Evolutionary conservation across 2,888 invertebrate genomes (phyloP).

Genomic region (Tetramorium bicarinatum): DNA sequence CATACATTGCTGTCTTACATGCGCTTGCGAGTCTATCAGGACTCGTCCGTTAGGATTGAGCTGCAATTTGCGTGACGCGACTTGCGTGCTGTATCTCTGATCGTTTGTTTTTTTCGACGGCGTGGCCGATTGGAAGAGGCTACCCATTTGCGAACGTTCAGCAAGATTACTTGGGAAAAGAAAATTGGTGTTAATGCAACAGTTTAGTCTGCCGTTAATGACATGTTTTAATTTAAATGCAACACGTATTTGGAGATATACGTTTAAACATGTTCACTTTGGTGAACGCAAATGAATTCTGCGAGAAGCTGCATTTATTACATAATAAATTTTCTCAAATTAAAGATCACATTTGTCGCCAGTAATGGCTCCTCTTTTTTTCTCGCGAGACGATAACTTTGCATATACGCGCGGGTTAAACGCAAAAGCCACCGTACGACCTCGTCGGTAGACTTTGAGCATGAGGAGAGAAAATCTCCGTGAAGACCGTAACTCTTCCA

Average conservation of each 20-base stretch:
- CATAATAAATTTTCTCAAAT: neutral
- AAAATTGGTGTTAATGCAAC: conserved; percentile 30
- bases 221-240: conserved; percentile 1
- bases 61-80: conserved; percentile 23
- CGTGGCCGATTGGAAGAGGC: conserved; percentile 43
- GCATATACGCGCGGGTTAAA: neutral
- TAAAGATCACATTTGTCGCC: neutral
- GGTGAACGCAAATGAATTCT: neutral
- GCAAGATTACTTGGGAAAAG: neutral
- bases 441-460: conserved; percentile 28
- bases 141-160: neutral
- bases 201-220: conserved; percentile 1
- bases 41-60: conserved; percentile 8
- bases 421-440: neutral
- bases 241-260: neutral
- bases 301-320: neutral
- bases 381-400: neutral
- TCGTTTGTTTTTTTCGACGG: conserved; percentile 30
- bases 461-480: neutral
- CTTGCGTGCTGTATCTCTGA: conserved; percentile 30
- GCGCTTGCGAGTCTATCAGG: conserved; percentile 32
- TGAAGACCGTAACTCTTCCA: conserved; percentile 41
- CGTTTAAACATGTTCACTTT: neutral
- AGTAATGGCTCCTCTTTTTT: neutral
- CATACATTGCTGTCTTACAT: neutral